phyloP scores from a whole-genome alignment of 2,888 invertebrate genomes.

The Stegophylla sp. region DNA sequence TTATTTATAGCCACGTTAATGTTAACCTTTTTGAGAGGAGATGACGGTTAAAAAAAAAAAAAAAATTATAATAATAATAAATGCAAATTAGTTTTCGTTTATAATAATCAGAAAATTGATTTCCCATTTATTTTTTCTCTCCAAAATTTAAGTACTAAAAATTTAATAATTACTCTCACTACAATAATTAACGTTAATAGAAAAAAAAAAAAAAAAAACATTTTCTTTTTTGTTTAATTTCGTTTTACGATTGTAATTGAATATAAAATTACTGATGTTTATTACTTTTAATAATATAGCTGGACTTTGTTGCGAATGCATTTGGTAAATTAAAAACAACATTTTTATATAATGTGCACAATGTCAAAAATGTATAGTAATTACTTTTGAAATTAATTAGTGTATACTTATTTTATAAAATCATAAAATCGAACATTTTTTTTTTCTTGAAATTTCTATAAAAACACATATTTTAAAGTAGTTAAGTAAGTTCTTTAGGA shows the following conservation, averaged over 20 bases:
- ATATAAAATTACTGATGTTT: conserved; percentile 11
- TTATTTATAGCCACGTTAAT: neutral
- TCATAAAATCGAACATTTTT: no score
- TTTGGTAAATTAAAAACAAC: conserved; percentile 30
- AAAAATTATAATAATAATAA: neutral
- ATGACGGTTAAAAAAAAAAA: no score
- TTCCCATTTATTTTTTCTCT: neutral
- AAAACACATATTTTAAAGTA: no score
- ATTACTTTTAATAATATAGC: conserved; percentile 10
- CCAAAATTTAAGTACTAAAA: neutral
- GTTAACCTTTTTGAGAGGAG: neutral
- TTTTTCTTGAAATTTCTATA: no score
- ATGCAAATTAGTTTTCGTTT: neutral
- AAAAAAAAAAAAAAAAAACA: no score
- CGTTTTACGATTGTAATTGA: neutral
- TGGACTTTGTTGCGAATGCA: neutral
- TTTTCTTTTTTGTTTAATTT: neutral
- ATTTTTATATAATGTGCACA: no score
- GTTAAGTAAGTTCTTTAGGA: no score
- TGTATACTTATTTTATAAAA: no score
- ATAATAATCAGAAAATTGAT: neutral
- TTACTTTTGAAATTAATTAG: no score
- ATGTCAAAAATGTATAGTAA: no score
- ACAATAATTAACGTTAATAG: no score
- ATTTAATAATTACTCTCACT: neutral